These are phyloP conservation scores for Drosophila atripex DNA, from an alignment of 2,888 invertebrate genomes.

Conservation along the genomic window DNA sequence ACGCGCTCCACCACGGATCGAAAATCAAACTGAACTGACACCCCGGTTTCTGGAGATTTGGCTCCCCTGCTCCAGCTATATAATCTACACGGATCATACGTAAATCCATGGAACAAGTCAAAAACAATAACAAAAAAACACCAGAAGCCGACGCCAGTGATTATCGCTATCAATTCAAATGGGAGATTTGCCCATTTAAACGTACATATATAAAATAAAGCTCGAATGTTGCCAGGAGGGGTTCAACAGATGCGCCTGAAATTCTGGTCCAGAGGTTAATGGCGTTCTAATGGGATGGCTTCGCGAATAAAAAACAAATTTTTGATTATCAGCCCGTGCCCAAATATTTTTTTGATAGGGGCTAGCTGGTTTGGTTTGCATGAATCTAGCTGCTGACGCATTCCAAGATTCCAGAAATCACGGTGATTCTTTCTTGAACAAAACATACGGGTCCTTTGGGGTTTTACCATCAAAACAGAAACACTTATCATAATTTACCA, in stretches of 20 bases:
- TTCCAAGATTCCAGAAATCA: constrained; percentile 3
- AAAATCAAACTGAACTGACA: constrained; percentile 44
- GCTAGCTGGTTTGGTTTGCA: constrained; percentile 12
- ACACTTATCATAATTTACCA: background rate
- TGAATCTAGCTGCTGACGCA: constrained; percentile 34
- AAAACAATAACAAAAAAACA: constrained; percentile 20
- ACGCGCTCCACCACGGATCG: constrained; percentile 41
- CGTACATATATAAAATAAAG: constrained; percentile 11
- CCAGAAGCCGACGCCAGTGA: constrained; percentile 18
- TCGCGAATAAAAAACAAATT: constrained; percentile 45
- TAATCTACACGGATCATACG: constrained; percentile 48
- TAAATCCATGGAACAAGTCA: constrained; percentile 14
- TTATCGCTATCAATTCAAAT: constrained; percentile 35
- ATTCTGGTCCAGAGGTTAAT: constrained; percentile 38
- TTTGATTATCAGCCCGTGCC: constrained; percentile 15
- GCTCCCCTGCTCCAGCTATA: constrained; percentile 33
- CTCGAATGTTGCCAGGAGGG: constrained; percentile 48
- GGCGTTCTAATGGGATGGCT: constrained; percentile 34
- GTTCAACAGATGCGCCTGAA: constrained; percentile 42
- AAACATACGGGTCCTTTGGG: constrained; percentile 1
- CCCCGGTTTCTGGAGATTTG: constrained; percentile 34
- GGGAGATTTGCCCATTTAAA: constrained; percentile 12
- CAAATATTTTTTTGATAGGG: constrained; percentile 21
- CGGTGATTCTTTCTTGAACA: constrained; percentile 6
- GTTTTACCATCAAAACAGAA: background rate